These are phyloP conservation scores for Cydia fagiglandana DNA, from an alignment of 1,140 invertebrate genomes.

Conservation along the genomic window DNA sequence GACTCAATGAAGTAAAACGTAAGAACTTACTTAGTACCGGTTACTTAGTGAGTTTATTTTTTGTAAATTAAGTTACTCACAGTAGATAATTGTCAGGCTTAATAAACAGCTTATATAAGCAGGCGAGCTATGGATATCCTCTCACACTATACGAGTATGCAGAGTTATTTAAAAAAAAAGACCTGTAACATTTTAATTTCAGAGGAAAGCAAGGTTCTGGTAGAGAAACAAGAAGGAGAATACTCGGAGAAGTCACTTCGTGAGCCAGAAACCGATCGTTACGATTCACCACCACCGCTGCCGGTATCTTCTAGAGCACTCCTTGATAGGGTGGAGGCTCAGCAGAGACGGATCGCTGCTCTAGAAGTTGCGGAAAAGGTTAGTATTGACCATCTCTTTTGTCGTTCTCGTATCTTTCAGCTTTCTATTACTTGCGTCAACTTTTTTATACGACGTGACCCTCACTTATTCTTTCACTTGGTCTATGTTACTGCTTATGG, in stretches of 20 bases:
- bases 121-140: no score
- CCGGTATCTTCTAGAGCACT: constrained; percentile 57
- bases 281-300: constrained; percentile 32
- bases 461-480: no score
- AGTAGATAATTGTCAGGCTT: no score
- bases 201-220: constrained; percentile 53
- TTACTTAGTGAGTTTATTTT: no score
- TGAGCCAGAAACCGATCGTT: constrained; percentile 39
- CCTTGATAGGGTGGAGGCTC: constrained; percentile 64
- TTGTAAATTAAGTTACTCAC: no score
- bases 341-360: constrained; percentile 70
- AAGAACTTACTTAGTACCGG: constrained; percentile 30
- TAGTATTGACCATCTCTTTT: background rate
- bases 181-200: constrained; percentile 13
- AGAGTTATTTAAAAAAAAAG: no score
- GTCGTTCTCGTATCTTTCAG: no score
- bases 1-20: constrained; percentile 66
- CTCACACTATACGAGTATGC: no score
- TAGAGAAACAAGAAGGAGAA: constrained; percentile 66
- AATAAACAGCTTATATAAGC: no score
- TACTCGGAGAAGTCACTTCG: constrained; percentile 50
- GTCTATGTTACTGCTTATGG: no score
- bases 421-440: no score
- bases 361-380: constrained; percentile 74
- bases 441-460: no score